phyloP scores from a whole-genome alignment of 1,140 invertebrate genomes.

The Caligus rogercresseyi region DNA sequence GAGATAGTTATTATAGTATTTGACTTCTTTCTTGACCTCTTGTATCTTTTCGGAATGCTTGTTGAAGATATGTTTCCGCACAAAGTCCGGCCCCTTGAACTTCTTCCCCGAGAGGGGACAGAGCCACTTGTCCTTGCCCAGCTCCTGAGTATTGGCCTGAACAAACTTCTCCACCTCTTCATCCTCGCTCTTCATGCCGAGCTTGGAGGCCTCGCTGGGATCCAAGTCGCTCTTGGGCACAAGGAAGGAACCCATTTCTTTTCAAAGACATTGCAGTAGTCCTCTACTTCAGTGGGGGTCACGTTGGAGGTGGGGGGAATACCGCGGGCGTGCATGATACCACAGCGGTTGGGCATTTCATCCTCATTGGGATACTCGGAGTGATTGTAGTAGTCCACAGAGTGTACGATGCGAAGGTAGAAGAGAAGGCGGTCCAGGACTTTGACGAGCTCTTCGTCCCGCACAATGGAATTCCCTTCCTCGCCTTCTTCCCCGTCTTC shows the following conservation, averaged over 20 bases:
- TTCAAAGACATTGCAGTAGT: constrained; percentile 61
- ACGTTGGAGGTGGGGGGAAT: constrained; percentile 60
- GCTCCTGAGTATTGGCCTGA: constrained; percentile 77
- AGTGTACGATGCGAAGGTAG: constrained; percentile 91
- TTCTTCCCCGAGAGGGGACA: constrained; percentile 97
- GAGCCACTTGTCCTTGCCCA: constrained; percentile 93
- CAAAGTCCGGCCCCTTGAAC: constrained; percentile 97
- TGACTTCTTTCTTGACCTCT: constrained; percentile 82
- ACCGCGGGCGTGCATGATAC: constrained; percentile 90
- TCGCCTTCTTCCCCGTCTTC: constrained; percentile 34
- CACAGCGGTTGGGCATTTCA: constrained; percentile 93
- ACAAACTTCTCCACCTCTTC: constrained; percentile 84
- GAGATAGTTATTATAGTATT: constrained; percentile 96
- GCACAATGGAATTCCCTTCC: constrained; percentile 46
- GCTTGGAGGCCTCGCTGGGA: constrained; percentile 61
- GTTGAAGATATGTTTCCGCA: constrained; percentile 94
- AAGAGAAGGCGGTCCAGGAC: constrained; percentile 65
- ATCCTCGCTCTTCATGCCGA: constrained; percentile 47
- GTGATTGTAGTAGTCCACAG: constrained; percentile 96
- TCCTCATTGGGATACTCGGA: constrained; percentile 98
- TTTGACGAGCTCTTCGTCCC: constrained; percentile 53
- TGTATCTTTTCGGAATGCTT: constrained; percentile 93
- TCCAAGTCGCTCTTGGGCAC: constrained; percentile 45
- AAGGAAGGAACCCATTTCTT: constrained; percentile 66
- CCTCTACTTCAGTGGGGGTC: constrained; percentile 41